These are phyloP conservation scores for Morone chrysops DNA, from an alignment of 2,113 vertebrate genomes.

Conservation along the genomic window DNA sequence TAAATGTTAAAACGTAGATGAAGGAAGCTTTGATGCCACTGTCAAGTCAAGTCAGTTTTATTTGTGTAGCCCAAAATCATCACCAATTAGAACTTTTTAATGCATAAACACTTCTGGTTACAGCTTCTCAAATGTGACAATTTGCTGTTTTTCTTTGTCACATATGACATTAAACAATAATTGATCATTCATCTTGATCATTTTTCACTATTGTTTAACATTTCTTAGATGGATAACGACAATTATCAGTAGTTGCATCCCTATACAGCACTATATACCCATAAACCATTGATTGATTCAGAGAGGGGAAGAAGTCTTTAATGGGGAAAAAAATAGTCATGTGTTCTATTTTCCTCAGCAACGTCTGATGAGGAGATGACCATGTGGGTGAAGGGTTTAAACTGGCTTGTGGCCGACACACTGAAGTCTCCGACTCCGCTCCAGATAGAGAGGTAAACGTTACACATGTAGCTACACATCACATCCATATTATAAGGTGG, in stretches of 20 bases:
- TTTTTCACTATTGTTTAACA: neutral
- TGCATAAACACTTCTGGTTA: too few species aligned
- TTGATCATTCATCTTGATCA: too few species aligned
- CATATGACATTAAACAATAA: too few species aligned
- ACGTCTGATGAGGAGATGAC: constrained; percentile 97
- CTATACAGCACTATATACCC: neutral
- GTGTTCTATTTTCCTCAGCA: constrained; percentile 78
- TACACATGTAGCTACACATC: neutral
- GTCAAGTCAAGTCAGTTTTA: neutral
- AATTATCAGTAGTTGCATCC: neutral
- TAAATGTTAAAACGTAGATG: neutral
- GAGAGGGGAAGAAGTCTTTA: too few species aligned
- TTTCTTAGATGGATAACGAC: neutral
- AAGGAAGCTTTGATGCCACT: neutral
- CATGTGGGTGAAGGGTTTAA: constrained; percentile 99
- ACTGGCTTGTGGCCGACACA: constrained; percentile 93
- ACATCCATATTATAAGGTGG: neutral
- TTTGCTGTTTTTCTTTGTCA: too few species aligned
- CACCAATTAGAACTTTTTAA: neutral
- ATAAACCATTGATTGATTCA: too few species aligned
- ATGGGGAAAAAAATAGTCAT: neutral
- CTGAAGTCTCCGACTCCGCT: constrained; percentile 92
- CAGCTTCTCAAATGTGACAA: too few species aligned
- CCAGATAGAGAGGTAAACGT: constrained; percentile 93
- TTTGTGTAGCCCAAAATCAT: neutral